Evolutionary conservation across 2,113 vertebrate species (phyloP), one percentile per base, ranked within the genome.

Genomic region (Eleginops maclovinus): DNA sequence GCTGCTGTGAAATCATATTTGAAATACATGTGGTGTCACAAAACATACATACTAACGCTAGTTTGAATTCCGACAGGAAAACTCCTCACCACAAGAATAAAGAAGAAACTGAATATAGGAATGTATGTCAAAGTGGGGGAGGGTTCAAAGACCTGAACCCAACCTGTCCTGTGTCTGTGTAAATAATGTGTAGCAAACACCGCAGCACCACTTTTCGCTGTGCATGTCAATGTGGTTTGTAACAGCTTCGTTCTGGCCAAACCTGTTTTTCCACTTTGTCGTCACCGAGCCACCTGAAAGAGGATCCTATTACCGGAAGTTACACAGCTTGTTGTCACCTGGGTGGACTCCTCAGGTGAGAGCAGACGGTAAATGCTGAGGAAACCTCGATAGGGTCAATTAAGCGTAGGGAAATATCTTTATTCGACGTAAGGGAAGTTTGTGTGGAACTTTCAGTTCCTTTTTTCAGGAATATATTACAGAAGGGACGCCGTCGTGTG

Each of bases 291-390:
- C 60, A 81, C 78, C 80, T 68, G 66, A 19, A 62, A 19, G 2
- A 16, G 43, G 54, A 63, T 80, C 77, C 0, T 1, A 5, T 77
- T 61, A 72, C 79, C 82, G 87, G 89, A 88, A 92, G 77, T 80
- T 2, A n/a, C 3, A 15, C 24, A 4, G 8, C 4, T 17, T 17
- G 53, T 47, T 53, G 72, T 71, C 63, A 87, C 77, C 82, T 72
- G 68, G 24, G 65, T 36, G 43, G 62, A 51, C 10, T 59, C 54
- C 9, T 19, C 75, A 89, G 83, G 83, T 79, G 78, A 54, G 46
- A 31, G 51, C 5, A 0, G 4, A 26, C 7, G 1, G 9, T 2
- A 40, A 4, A 0, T 55, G 2, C 17, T 0, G 9, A 0, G 9
- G 10, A 36, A 75, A 77, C 56, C 12, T 12, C 21, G 54, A 66